phyloP scores from a whole-genome alignment of 2,113 vertebrate genomes.

The Ptilonorhynchus violaceus region DNA sequence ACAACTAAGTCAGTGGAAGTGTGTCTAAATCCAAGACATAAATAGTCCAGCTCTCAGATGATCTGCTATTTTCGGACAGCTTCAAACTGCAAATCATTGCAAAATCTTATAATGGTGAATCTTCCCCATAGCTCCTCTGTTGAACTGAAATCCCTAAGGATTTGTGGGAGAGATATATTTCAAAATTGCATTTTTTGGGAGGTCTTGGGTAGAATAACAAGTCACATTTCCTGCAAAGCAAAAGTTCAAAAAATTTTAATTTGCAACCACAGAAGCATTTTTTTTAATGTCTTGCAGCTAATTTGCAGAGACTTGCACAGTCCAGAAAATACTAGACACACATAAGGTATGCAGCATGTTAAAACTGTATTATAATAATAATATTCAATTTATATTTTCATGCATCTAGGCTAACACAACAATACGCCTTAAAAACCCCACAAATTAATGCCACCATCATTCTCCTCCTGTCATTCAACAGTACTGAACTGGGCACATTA shows the following conservation, averaged over 20 bases:
- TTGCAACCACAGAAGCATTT: conserved; percentile 23
- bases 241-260: conserved; percentile 26
- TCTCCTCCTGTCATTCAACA: background rate
- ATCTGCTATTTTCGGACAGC: conserved; percentile 10
- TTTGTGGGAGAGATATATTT: conserved; percentile 40
- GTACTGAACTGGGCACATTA: background rate
- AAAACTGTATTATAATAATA: background rate
- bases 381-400: background rate
- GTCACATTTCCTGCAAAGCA: conserved; percentile 31
- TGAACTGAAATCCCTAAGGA: conserved; percentile 2
- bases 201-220: background rate
- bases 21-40: background rate
- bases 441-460: background rate
- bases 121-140: background rate
- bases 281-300: background rate
- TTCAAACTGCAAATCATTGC: conserved; percentile 7
- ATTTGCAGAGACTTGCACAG: background rate
- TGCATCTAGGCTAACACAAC: background rate
- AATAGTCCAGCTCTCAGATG: background rate
- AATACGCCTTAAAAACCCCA: background rate
- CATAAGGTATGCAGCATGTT: background rate
- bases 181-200: background rate
- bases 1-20: background rate
- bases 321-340: background rate
- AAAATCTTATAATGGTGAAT: conserved; percentile 28